Evolutionary conservation across 2,113 vertebrate genomes (phyloP).

Genomic region (Chloropsis hardwickii): DNA sequence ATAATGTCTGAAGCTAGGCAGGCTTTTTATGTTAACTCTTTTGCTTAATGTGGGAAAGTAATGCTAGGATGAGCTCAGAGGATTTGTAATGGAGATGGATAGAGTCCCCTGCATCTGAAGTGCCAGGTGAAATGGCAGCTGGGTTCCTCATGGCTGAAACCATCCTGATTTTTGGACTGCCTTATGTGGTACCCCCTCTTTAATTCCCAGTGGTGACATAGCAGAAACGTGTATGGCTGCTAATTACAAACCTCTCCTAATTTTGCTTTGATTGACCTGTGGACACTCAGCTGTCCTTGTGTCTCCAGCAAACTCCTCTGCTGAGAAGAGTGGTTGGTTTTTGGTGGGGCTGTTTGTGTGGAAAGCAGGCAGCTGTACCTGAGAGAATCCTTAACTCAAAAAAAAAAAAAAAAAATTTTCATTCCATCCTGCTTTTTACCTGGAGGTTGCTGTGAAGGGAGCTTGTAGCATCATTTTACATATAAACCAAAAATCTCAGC

Average conservation of each 20-base stretch:
- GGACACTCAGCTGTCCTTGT: background rate
- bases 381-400: background rate
- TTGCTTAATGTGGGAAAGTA: slow-evolving; percentile 57
- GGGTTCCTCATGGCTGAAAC: background rate
- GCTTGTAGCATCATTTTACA: background rate
- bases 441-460: background rate
- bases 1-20: slow-evolving; percentile 20
- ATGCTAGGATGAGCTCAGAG: slow-evolving; percentile 43
- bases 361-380: background rate
- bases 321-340: background rate
- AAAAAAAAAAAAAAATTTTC: rapidly evolving
- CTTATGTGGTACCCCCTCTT: background rate
- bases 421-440: background rate
- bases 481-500: background rate
- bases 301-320: background rate
- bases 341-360: background rate
- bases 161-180: background rate
- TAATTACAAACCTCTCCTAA: background rate
- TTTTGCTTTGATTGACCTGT: background rate
- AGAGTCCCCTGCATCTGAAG: slow-evolving; percentile 5
- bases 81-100: slow-evolving; percentile 58
- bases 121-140: background rate
- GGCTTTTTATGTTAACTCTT: slow-evolving; percentile 52
- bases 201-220: background rate
- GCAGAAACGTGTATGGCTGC: background rate